phyloP scores from a whole-genome alignment of 1,140 invertebrate species.

The Drosophila tani region DNA sequence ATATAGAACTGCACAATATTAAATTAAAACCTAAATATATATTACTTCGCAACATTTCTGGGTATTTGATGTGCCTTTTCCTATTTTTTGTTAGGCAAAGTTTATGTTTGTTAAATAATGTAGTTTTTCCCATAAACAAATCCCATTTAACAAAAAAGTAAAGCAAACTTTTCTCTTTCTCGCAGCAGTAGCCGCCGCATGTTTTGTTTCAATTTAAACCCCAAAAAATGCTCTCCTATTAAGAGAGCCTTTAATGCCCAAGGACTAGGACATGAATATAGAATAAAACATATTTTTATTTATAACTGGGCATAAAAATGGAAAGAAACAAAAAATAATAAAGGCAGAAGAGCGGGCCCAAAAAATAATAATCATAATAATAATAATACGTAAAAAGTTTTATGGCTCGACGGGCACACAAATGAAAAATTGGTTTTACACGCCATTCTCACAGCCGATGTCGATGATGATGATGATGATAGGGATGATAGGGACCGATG shows the following conservation, averaged over 20 bases:
- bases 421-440: slow-evolving; percentile 81
- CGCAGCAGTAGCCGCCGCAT: background rate
- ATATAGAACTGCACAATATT: too few species aligned
- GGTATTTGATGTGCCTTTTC: too few species aligned
- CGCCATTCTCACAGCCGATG: slow-evolving; percentile 45
- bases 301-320: slow-evolving; percentile 70
- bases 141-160: background rate
- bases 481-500: slow-evolving; percentile 18
- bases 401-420: slow-evolving; percentile 72
- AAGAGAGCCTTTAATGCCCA: slow-evolving; percentile 29
- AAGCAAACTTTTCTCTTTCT: background rate
- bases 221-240: slow-evolving; percentile 11
- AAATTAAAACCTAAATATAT: too few species aligned
- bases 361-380: slow-evolving; percentile 34
- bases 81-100: too few species aligned
- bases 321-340: slow-evolving; percentile 24
- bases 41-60: too few species aligned
- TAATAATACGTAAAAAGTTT: slow-evolving; percentile 76
- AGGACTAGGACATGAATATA: slow-evolving; percentile 52
- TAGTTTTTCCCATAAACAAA: too few species aligned
- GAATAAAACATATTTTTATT: slow-evolving; percentile 77
- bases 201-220: slow-evolving; percentile 7
- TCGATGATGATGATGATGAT: slow-evolving; percentile 36
- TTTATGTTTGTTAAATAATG: too few species aligned
- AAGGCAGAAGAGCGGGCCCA: slow-evolving; percentile 3